These are phyloP conservation scores for Eucera pruinosa DNA, from an alignment of 2,888 invertebrate genomes.

Conservation along the genomic window DNA sequence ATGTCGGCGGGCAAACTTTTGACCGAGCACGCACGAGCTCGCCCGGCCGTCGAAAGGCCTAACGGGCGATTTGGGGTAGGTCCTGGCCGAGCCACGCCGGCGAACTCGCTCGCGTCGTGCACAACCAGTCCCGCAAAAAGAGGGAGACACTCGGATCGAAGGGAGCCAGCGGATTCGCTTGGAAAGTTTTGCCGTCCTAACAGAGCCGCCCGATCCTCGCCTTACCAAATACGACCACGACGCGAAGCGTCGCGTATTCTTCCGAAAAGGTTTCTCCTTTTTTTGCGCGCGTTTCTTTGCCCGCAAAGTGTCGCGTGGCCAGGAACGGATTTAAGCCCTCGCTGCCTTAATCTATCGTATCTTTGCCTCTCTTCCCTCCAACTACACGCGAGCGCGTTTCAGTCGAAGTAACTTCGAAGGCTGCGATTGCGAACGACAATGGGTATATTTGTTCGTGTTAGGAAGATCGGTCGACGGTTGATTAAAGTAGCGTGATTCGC, in stretches of 20 bases:
- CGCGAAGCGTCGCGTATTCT: conserved; percentile 12
- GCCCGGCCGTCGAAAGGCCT: conserved; percentile 70
- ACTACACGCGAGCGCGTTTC: no score
- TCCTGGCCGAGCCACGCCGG: conserved; percentile 60
- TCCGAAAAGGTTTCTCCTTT: background rate
- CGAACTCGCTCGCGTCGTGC: conserved; percentile 41
- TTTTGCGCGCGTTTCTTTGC: no score
- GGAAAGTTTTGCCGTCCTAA: conserved; percentile 68
- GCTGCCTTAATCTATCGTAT: no score
- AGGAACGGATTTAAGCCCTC: no score
- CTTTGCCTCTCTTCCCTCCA: no score
- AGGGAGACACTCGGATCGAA: conserved; percentile 49
- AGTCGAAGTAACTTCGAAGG: no score
- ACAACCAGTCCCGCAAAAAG: conserved; percentile 26
- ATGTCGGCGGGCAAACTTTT: conserved; percentile 76
- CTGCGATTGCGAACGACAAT: no score
- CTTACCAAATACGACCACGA: conserved; percentile 4
- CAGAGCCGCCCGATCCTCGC: background rate
- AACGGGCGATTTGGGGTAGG: conserved; percentile 81
- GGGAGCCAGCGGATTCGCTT: conserved; percentile 54
- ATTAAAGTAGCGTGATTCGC: no score
- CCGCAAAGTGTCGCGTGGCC: no score
- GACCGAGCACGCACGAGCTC: conserved; percentile 68
- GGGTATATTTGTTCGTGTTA: no score
- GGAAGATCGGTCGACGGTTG: no score